Base-by-base conservation (phyloP, 2,797 vertebrate genomes). In the Knipowitschia caucasica region DNA sequence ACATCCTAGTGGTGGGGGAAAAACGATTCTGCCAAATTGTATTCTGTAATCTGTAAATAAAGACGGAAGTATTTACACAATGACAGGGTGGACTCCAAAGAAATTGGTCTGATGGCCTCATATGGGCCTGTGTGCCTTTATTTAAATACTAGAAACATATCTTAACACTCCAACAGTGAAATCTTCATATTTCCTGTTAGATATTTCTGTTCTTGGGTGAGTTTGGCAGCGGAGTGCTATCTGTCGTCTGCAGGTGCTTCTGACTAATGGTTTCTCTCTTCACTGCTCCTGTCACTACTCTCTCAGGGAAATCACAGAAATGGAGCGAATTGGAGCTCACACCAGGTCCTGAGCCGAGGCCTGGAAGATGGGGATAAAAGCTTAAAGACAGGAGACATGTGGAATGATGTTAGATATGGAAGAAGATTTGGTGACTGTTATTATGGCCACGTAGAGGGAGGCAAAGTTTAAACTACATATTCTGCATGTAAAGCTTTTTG, bases 261-360 rank as follows among this genome's bases (percentile, higher is more conserved):
- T 83, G 78, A 86, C 84, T 88, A 86, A 88, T 86, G 82, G 61
- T 67, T 62, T 56, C 11, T 59, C 79, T 83, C 70, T 77, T 75
- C 85, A 80, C 81, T 64, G 67, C 73, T 65, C 76, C 23, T 44
- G 42, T 44, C 24, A 17, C 42, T 10, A 15, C n/a, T 44, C 42
- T 39, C 8, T 17, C 14, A 15, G 23, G 24, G 7, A 44, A 44
- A 44, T 44, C 25, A 44, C 42, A 44, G 42, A 44, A 44, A 44
- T 44, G 10, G 42, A 44, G 24, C 25, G 8, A 17, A 44, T 27
- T n/a, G 27, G 14, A 17, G 14, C 14, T 26, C n/a, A 4, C 14
- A 26, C 7, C 14, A 9, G 3, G 25, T 9, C 24, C 25, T 1
- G 42, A 17, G 42, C 40, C 15, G 23, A 40, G 21, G 36, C 4